Conservation (phyloP, 2,113 vertebrate genomes). For the Coptodon rendalli region DNA sequence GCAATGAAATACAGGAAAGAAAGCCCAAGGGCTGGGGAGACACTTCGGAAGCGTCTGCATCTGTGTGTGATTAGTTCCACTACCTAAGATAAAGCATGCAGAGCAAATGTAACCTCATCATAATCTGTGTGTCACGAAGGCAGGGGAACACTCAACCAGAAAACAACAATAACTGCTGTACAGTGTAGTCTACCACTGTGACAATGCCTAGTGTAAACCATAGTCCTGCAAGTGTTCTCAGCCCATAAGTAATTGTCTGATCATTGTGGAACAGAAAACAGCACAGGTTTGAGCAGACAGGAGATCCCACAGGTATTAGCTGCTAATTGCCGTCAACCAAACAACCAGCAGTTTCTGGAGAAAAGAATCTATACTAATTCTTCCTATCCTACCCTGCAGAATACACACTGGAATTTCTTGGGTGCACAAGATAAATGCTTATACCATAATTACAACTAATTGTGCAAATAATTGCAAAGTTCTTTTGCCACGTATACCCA, state of each 20-base stretch:
- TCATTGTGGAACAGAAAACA: slow-evolving; percentile 46
- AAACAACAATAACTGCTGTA: slow-evolving; percentile 39
- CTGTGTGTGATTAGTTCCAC: slow-evolving; percentile 61
- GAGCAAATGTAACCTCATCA: slow-evolving; percentile 45
- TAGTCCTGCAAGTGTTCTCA: slow-evolving; percentile 45
- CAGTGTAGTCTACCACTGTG: slow-evolving; percentile 21
- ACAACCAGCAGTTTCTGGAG: slow-evolving; percentile 53
- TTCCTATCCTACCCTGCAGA: slow-evolving; percentile 34
- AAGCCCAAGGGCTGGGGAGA: slow-evolving; percentile 12
- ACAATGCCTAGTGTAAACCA: neutral
- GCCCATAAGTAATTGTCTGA: slow-evolving; percentile 61
- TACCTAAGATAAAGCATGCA: slow-evolving; percentile 53
- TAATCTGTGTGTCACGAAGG: slow-evolving; percentile 42
- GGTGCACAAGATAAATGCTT: slow-evolving; percentile 60
- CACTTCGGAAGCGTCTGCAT: slow-evolving; percentile 32
- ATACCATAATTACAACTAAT: slow-evolving; percentile 69
- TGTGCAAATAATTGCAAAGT: slow-evolving; percentile 69
- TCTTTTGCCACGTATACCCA: slow-evolving; percentile 44
- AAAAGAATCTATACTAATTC: slow-evolving; percentile 65
- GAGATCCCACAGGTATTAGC: slow-evolving; percentile 64
- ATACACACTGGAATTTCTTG: slow-evolving; percentile 41
- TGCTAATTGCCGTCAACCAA: slow-evolving; percentile 61
- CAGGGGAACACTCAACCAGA: slow-evolving; percentile 5
- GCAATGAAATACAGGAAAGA: neutral
- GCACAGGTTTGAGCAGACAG: slow-evolving; percentile 34